A percentile compares a stretch with the other conserved stretches of the same genome.
Conservation (phyloP, 64 coral and sea anemone genomes). For the Dendronephthya gigantea region DNA sequence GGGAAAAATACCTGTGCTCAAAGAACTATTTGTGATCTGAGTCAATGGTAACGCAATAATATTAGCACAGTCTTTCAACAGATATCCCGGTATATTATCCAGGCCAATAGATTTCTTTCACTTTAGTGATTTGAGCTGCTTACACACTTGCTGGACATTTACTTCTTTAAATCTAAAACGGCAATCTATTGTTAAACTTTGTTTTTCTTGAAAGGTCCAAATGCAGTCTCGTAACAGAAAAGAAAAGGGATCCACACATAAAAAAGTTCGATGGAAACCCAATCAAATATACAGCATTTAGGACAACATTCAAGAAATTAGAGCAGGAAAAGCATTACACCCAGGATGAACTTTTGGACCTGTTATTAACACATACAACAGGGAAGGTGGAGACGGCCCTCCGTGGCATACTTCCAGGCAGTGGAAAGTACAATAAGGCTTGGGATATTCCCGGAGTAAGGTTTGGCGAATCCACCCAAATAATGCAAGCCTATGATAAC, state of each 20-base stretch:
- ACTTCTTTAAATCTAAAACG: no score
- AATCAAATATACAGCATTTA: neutral
- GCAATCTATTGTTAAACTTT: no score
- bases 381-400: constrained; percentile 21
- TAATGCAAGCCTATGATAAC: neutral
- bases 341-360: constrained; percentile 5
- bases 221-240: no score
- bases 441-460: neutral
- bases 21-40: no score
- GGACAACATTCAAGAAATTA: neutral
- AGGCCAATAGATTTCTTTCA: no score
- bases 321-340: neutral
- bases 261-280: constrained; percentile 6
- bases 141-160: no score
- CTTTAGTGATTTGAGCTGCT: no score
- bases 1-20: no score
- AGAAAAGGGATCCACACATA: neutral
- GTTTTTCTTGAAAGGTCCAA: no score
- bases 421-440: constrained; percentile 13
- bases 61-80: no score
- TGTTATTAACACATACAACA: neutral
- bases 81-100: no score
- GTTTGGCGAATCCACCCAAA: constrained; percentile 9
- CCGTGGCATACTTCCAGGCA: constrained; percentile 21
- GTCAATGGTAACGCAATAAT: no score